Conservation (phyloP, 2,797 vertebrate species). For the Schizopygopsis malacanthus region DNA sequence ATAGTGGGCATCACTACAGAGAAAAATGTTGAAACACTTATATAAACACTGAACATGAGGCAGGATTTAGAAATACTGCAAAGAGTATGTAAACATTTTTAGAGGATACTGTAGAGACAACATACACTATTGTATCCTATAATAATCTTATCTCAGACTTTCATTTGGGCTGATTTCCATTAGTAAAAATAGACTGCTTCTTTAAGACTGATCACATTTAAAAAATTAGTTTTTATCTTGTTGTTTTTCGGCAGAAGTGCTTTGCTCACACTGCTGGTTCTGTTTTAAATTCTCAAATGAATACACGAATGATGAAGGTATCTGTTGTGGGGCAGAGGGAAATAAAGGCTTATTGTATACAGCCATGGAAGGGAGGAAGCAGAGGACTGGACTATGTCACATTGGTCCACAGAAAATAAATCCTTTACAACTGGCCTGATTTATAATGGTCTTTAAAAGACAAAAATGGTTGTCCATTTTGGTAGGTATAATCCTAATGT, state of each 20-base stretch:
- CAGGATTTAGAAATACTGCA: neutral
- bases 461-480: neutral
- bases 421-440: neutral
- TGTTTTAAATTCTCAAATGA: conserved; percentile 55
- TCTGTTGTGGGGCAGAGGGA: neutral
- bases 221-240: conserved; percentile 61
- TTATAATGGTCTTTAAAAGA: neutral
- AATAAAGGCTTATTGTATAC: conserved; percentile 47
- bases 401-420: neutral
- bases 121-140: conserved; percentile 5
- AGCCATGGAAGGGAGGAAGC: neutral
- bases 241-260: conserved; percentile 53
- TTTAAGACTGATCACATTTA: conserved; percentile 55
- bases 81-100: neutral
- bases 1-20: conserved; percentile 90
- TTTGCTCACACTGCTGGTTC: conserved; percentile 61
- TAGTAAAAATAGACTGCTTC: conserved; percentile 43
- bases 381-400: conserved; percentile 4
- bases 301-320: conserved; percentile 18
- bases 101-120: neutral
- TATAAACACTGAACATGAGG: neutral
- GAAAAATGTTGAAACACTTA: conserved; percentile 36
- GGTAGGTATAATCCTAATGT: neutral
- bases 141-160: conserved; percentile 53
- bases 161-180: conserved; percentile 45